These are phyloP conservation scores for Oncopeltus fasciatus DNA, from an alignment of 1,140 invertebrate genomes.

Conservation along the genomic window DNA sequence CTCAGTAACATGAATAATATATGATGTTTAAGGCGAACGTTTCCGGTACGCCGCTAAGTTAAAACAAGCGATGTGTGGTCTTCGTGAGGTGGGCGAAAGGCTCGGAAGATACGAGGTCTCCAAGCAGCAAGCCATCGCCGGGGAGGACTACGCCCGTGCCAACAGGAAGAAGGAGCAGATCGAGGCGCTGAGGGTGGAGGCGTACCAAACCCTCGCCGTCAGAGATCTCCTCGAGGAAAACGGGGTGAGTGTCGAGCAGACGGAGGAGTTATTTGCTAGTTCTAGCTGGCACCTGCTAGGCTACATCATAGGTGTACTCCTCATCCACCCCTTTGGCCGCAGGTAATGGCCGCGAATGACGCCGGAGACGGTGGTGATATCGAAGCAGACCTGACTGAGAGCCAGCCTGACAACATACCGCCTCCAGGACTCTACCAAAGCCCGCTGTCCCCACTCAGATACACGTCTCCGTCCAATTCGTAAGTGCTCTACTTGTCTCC, in stretches of 20 bases:
- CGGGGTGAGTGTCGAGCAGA: slow-evolving; percentile 52
- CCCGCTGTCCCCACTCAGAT: neutral
- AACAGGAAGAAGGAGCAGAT: slow-evolving; percentile 78
- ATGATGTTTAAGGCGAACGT: slow-evolving; percentile 77
- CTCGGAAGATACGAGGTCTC: slow-evolving; percentile 80
- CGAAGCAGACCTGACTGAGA: neutral
- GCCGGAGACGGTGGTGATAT: neutral
- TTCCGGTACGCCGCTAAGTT: slow-evolving; percentile 85
- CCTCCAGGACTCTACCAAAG: neutral
- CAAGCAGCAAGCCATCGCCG: slow-evolving; percentile 76
- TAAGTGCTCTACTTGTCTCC: too few relatives aligned
- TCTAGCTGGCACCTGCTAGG: too few relatives aligned
- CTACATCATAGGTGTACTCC: too few relatives aligned
- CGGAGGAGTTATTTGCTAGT: too few relatives aligned
- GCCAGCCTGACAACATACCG: slow-evolving; percentile 9
- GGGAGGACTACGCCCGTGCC: slow-evolving; percentile 82
- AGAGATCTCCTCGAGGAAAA: slow-evolving; percentile 64
- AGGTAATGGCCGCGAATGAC: neutral
- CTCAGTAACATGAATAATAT: too few relatives aligned
- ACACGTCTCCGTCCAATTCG: neutral
- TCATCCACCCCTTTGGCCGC: too few relatives aligned
- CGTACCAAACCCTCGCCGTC: slow-evolving; percentile 53
- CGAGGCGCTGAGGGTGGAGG: slow-evolving; percentile 55
- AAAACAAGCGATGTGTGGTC: slow-evolving; percentile 66
- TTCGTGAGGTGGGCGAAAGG: slow-evolving; percentile 72